Percentiles rank a stretch among this genome's conserved stretches.
phyloP scores from a whole-genome alignment of 1,140 invertebrate species.

The Tenebrio molitor region DNA sequence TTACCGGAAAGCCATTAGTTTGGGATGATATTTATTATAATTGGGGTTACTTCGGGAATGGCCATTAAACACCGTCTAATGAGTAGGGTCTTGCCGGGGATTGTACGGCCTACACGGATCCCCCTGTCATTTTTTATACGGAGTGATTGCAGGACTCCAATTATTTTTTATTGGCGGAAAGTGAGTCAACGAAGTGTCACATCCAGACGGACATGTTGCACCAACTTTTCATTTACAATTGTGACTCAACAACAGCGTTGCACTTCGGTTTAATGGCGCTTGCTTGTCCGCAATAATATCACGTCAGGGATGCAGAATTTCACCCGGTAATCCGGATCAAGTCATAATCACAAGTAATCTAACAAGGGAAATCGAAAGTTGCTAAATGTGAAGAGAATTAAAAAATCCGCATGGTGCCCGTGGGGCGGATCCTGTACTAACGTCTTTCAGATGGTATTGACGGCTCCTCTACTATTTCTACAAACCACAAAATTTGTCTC shows the following conservation, averaged over 20 bases:
- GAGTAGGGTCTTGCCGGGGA: conserved; percentile 8
- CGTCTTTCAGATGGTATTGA: no score
- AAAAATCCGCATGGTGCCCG: no score
- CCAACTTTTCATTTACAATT: neutral
- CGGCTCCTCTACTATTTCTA: no score
- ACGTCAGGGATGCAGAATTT: neutral
- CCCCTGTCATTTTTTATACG: neutral
- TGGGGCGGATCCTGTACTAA: no score
- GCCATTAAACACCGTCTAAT: conserved; percentile 27
- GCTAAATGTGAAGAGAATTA: no score
- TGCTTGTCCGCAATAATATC: neutral
- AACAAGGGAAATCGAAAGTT: no score
- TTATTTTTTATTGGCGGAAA: neutral
- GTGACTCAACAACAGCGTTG: neutral
- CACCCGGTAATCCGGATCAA: neutral
- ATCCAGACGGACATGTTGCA: conserved; percentile 1
- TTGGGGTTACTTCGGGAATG: conserved; percentile 29
- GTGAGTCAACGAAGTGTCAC: neutral
- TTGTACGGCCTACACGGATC: neutral
- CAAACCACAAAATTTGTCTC: no score
- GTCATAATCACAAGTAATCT: no score
- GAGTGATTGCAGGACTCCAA: neutral
- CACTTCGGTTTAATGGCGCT: neutral
- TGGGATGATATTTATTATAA: conserved; percentile 34
- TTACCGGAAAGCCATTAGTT: conserved; percentile 31